Evolutionary conservation across 1,140 invertebrate species (phyloP).

Genomic region (Metaphire vulgaris): DNA sequence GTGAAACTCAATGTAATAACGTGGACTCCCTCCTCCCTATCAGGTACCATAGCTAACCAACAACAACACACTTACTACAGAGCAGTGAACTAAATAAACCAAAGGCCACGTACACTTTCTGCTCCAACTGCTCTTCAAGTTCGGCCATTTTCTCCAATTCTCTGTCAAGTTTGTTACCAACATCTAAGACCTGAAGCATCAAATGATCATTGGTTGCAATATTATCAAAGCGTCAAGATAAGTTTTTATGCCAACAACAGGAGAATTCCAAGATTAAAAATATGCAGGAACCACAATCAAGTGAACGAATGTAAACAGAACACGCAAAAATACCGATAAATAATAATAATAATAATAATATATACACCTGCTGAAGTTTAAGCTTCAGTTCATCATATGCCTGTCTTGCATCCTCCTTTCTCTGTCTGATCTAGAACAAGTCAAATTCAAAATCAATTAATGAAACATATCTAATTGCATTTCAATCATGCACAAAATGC

Average conservation of each 20-base stretch:
- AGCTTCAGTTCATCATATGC: neutral
- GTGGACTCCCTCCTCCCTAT: no score
- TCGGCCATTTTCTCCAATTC: neutral
- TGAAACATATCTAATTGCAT: no score
- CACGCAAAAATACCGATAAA: neutral
- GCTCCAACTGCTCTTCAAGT: neutral
- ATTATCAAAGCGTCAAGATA: no score
- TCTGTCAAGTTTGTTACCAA: neutral
- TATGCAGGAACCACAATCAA: neutral
- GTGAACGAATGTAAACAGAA: neutral
- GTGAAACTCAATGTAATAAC: no score
- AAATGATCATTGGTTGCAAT: no score
- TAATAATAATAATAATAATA: neutral
- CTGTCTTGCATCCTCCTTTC: neutral
- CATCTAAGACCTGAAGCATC: neutral
- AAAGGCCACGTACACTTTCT: neutral
- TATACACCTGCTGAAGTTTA: neutral
- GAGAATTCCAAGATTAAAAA: no score
- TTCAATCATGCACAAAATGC: no score
- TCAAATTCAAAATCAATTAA: no score
- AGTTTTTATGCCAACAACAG: no score
- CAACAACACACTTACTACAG: no score
- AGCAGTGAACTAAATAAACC: no score
- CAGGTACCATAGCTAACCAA: no score
- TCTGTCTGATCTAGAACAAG: neutral